phyloP scores from a whole-genome alignment of 2,888 invertebrate genomes.

The Drosophila hamatofila region DNA sequence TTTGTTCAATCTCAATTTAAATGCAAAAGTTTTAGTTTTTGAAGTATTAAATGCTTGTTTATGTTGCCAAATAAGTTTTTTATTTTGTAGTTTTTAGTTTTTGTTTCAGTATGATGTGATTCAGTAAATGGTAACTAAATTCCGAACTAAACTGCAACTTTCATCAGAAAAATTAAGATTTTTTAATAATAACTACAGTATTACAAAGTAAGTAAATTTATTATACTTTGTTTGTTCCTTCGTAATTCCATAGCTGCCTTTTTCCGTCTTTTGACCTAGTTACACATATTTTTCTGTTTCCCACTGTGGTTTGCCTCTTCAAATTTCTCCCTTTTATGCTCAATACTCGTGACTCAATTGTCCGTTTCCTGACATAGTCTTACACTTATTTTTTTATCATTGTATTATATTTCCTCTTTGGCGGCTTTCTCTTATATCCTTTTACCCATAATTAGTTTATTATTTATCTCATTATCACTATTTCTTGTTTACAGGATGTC shows the following conservation, averaged over 20 bases:
- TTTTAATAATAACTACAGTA: slow-evolving; percentile 16
- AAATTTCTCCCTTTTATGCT: not conserved
- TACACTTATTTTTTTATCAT: not conserved
- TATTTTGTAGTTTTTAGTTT: not conserved
- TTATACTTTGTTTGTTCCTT: slow-evolving; percentile 5
- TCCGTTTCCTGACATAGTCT: slow-evolving; percentile 9
- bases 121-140: slow-evolving; percentile 23
- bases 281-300: not conserved
- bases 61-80: slow-evolving; percentile 23
- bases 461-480: slow-evolving; percentile 28
- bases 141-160: slow-evolving; percentile 20
- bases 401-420: not conserved
- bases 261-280: slow-evolving; percentile 23
- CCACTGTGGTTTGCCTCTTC: not conserved
- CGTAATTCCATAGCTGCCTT: slow-evolving; percentile 1
- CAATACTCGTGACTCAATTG: slow-evolving; percentile 4
- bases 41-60: slow-evolving; percentile 32
- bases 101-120: slow-evolving; percentile 15
- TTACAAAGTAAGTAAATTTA: slow-evolving; percentile 19
- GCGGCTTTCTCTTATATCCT: not conserved
- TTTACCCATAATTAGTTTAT: slow-evolving; percentile 18
- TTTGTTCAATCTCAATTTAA: slow-evolving; percentile 25
- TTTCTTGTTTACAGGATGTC: slow-evolving; percentile 9
- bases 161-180: slow-evolving; percentile 5
- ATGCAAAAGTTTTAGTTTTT: slow-evolving; percentile 25